A percentile compares a stretch with the other conserved stretches of the same genome.
phyloP scores from a whole-genome alignment of 1,140 invertebrate species.

The Drosophila guanche region DNA sequence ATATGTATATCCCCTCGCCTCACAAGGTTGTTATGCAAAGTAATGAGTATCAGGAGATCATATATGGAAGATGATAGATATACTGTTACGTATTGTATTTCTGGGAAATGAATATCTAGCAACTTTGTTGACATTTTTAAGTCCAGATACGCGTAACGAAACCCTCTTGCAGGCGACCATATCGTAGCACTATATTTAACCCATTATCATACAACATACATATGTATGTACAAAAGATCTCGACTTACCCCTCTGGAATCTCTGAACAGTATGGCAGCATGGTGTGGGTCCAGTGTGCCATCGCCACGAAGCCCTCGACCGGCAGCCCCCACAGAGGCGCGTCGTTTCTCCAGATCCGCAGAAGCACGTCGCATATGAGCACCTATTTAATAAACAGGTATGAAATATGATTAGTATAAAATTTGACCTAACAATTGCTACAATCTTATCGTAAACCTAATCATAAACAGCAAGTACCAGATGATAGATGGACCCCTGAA shows the following conservation, averaged over 20 bases:
- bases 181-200: not conserved
- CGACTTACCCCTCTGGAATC: slow-evolving; percentile 94
- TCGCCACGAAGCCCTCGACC: slow-evolving; percentile 81
- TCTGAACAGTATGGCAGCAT: slow-evolving; percentile 94
- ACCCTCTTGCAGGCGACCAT: not conserved
- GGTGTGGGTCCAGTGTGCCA: slow-evolving; percentile 89
- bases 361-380: slow-evolving; percentile 89
- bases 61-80: no score
- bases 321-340: slow-evolving; percentile 89
- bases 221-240: not conserved
- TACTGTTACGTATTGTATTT: no score
- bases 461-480: slow-evolving; percentile 71
- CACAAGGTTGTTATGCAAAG: no score
- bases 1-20: no score
- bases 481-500: not conserved
- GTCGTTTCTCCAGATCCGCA: slow-evolving; percentile 89
- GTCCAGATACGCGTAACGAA: no score
- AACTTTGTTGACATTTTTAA: no score
- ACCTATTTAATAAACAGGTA: slow-evolving; percentile 84
- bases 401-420: not conserved
- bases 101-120: no score
- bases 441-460: not conserved
- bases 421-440: not conserved
- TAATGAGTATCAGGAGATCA: no score
- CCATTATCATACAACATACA: not conserved